Percentiles rank a stretch among this genome's conserved stretches.
These are phyloP conservation scores for Chrosomus eos DNA, from an alignment of 2,797 vertebrate species.

Conservation along the genomic window DNA sequence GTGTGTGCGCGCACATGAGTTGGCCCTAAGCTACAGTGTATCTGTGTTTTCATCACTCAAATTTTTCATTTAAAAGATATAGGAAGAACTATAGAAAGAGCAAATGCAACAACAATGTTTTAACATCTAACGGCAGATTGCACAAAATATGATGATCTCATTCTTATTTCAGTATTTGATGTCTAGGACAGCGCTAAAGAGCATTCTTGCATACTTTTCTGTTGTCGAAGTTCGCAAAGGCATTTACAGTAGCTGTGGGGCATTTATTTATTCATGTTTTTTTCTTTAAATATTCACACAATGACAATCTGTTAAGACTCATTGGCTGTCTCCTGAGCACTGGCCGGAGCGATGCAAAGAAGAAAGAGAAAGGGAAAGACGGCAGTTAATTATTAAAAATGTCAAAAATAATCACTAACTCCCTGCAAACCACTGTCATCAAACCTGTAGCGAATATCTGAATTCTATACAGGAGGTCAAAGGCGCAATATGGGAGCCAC, in stretches of 20 bases:
- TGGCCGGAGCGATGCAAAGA: conserved; percentile 52
- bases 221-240: conserved; percentile 50
- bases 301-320: conserved; percentile 64
- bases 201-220: conserved; percentile 59
- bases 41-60: conserved; percentile 73
- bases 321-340: conserved; percentile 57
- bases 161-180: conserved; percentile 31
- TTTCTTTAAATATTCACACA: conserved; percentile 73
- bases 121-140: conserved; percentile 9
- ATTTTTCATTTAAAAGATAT: conserved; percentile 62
- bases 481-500: neutral
- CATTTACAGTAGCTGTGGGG: conserved; percentile 62
- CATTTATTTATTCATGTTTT: conserved; percentile 70
- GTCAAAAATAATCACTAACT: conserved; percentile 61
- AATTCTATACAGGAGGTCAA: conserved; percentile 20
- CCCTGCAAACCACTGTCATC: conserved; percentile 26
- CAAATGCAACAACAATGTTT: conserved; percentile 50
- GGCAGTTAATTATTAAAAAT: conserved; percentile 64
- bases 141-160: neutral
- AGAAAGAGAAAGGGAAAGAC: conserved; percentile 44
- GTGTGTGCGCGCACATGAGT: too few relatives aligned
- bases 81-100: conserved; percentile 61
- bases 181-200: neutral
- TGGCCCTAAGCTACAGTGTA: conserved; percentile 64
- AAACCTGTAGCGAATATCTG: conserved; percentile 30